Base-by-base conservation (phyloP, 1,140 invertebrate species). In the Nomia melanderi region DNA sequence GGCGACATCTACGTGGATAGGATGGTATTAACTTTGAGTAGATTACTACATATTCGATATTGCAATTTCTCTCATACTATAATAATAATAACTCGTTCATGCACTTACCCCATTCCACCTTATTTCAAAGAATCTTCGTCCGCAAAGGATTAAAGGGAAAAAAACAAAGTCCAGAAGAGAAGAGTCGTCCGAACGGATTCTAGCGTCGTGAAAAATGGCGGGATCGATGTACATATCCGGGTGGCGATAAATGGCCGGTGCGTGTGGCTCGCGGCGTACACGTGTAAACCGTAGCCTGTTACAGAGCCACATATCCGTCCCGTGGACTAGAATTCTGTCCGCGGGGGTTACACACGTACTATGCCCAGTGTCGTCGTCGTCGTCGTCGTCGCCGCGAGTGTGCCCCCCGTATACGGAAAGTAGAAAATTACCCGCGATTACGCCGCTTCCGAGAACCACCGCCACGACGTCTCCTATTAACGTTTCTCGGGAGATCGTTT, bases 351-450 rank as follows among this genome's bases (percentile, higher is more conserved):
- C 31, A 31, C 50, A n/a, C 72, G 72, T n/a, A n/a, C n/a, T n/a
- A 41, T 71, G 65, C 23, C n/a, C 59, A n/a, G n/a, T n/a, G n/a
- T n/a, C 33, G 17, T 31, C 8, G 54, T 29, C 56, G 11, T 12
- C 27, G 56, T 14, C 17, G 17, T 31, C 33, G 59, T 5, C 29
- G 29, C 11, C 62, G n/a, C 41, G 27, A 27, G 17, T 17, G 31
- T n/a, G 17, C 31, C 27, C 33, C 69, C 81, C 62, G 63, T 67
- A 69, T 83, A 83, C 67, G 81, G 73, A 74, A 74, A 66, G 57
- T 75, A 76, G 82, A 83, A 84, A 80, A 84, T 83, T 84, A 67
- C 77, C 33, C 62, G 50, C 81, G 67, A 77, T 83, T 84, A 82
- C 67, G 60, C n/a, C 12, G 69, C 62, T 84, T 84, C 82, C 25